These are phyloP conservation scores for Eulimnadia texana DNA, from an alignment of 1,140 invertebrate genomes.

Conservation along the genomic window DNA sequence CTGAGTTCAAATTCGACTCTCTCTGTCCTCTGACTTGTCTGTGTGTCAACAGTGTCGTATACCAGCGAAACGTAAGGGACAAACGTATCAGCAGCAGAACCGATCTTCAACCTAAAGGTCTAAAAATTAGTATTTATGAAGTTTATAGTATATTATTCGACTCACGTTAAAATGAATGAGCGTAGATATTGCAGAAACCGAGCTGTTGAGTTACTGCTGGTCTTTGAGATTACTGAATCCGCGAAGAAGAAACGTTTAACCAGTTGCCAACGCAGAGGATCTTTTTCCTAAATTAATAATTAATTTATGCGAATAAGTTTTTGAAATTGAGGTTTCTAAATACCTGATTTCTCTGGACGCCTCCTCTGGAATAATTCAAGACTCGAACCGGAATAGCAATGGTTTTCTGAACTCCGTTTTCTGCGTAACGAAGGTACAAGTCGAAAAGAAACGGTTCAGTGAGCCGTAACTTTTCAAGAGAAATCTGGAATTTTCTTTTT, in stretches of 20 bases:
- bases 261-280: slow-evolving; percentile 41
- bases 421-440: background rate
- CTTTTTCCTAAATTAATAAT: slow-evolving; percentile 23
- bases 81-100: too few relatives aligned
- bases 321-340: background rate
- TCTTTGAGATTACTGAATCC: slow-evolving; percentile 37
- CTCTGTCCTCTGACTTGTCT: background rate
- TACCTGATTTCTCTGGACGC: background rate
- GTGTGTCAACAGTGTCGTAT: slow-evolving; percentile 13
- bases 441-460: background rate
- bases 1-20: background rate
- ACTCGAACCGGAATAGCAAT: background rate
- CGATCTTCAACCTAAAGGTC: too few relatives aligned
- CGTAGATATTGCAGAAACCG: background rate
- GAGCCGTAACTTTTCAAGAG: background rate
- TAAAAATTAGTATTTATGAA: too few relatives aligned
- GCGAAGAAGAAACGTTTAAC: slow-evolving; percentile 51
- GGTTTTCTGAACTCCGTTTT: background rate
- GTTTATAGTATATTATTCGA: too few relatives aligned
- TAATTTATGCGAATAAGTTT: background rate
- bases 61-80: slow-evolving; percentile 17
- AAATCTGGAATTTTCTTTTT: background rate
- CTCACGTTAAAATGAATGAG: background rate
- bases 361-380: background rate
- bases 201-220: background rate